Evolutionary conservation across 2,113 vertebrate species (phyloP), one percentile per base, ranked within the genome.

Genomic region (Chlorocebus sabaeus): DNA sequence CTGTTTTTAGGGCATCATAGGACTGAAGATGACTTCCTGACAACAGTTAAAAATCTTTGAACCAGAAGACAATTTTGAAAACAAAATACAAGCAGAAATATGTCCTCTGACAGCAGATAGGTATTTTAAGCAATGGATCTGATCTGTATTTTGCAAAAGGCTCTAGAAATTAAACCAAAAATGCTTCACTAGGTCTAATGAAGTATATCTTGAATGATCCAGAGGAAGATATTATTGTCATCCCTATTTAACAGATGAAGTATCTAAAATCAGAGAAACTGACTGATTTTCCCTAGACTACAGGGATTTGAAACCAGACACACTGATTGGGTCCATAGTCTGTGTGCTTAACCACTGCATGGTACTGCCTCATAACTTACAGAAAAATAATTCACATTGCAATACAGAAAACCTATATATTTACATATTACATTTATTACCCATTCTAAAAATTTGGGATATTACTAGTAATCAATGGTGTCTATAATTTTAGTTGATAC

Each of bases 121-220:
- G 76, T 52, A 93, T 72, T 93, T 78, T 87, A 87, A 75, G 16
- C 45, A 93, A 91, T 18, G 32, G 50, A 83, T 52, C n/a, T 20
- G 20, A 85, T 84, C 13, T 8, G 68, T 45, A 45, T 86, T 93
- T 90, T 90, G 5, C 10, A 92, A 50, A 89, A 85, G 14, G 20
- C 38, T 73, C 59, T 93, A 59, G 61, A 97, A 92, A 79, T 55
- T n/a, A 68, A 89, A 78, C n/a, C 55, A 75, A 86, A 86, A 94
- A 64, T 72, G 61, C 38, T 48, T 57, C 50, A 17, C 55, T 52
- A 85, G 8, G 35, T 38, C 61, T 93, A 67, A n/a, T 67, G 27
- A 96, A 95, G 30, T 84, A 4, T 84, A 57, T 35, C 72, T 59
- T 78, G 89, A 70, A 10, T 89, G 75, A 59, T 27, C 80, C 43